Evolutionary conservation across 2,797 vertebrate genomes (phyloP).

Genomic region (Iguana delicatissima): DNA sequence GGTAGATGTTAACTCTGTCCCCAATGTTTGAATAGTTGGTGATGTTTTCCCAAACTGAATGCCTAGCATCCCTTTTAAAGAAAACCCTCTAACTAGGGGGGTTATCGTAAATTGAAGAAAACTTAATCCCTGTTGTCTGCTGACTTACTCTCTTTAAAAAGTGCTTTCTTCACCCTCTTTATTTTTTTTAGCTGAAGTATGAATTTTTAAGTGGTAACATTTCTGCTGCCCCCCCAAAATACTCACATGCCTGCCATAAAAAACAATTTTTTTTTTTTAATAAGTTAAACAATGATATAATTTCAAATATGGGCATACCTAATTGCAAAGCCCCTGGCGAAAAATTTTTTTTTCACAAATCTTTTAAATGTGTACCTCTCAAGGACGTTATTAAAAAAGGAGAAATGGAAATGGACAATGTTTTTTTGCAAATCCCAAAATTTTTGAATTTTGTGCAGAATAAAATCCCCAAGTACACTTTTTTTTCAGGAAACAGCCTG

Average conservation of each 20-base stretch:
- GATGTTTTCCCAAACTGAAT: background rate
- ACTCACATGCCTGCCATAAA: background rate
- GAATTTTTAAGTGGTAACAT: background rate
- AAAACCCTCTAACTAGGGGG: too few relatives aligned
- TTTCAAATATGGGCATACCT: background rate
- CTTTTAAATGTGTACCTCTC: too few relatives aligned
- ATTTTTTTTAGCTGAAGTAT: conserved; percentile 14
- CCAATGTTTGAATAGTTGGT: background rate
- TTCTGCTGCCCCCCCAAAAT: background rate
- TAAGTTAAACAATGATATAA: background rate
- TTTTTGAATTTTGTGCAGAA: too few relatives aligned
- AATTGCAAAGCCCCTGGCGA: background rate
- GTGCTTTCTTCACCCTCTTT: background rate
- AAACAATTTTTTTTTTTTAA: background rate
- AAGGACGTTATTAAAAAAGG: too few relatives aligned
- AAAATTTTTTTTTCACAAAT: too few relatives aligned
- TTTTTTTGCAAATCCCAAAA: too few relatives aligned
- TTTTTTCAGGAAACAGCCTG: too few relatives aligned
- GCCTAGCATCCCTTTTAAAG: background rate
- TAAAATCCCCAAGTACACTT: too few relatives aligned
- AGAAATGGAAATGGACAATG: too few relatives aligned
- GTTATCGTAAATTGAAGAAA: too few relatives aligned
- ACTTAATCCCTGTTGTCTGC: conserved; percentile 21
- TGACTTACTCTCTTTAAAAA: conserved; percentile 26
- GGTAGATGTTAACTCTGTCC: background rate